Evolutionary conservation across 2,113 vertebrate species (phyloP).

Genomic region (Psephotus haematonotus): DNA sequence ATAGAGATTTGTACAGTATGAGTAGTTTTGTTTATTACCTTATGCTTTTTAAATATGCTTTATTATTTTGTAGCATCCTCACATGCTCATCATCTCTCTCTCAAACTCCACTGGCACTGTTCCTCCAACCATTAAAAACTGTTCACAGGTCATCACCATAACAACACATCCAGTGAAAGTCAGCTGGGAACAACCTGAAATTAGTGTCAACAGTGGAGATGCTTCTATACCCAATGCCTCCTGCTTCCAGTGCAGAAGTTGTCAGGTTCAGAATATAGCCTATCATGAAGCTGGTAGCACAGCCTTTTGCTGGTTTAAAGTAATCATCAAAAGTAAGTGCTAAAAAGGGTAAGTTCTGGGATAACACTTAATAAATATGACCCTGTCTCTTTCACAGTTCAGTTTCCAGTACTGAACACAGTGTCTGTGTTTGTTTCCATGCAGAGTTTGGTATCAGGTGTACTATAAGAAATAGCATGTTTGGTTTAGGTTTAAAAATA

Average conservation of each 20-base stretch:
- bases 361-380: neutral
- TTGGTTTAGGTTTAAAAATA: neutral
- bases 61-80: neutral
- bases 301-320: neutral
- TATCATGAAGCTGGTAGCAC: neutral
- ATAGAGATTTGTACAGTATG: accelerated
- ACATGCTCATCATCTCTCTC: neutral
- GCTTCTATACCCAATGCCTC: neutral
- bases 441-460: neutral
- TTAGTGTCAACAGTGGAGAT: neutral
- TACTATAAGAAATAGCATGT: neutral
- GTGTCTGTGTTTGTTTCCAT: neutral
- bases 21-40: neutral
- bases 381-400: neutral
- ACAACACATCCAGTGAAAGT: neutral
- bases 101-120: neutral
- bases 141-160: neutral
- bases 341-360: neutral
- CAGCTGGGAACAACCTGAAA: neutral
- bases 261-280: neutral
- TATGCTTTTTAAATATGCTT: neutral
- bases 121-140: neutral
- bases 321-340: neutral
- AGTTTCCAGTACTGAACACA: neutral
- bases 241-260: neutral